These are phyloP conservation scores for Sinella curviseta DNA, from an alignment of 1,140 invertebrate species.

Conservation along the genomic window DNA sequence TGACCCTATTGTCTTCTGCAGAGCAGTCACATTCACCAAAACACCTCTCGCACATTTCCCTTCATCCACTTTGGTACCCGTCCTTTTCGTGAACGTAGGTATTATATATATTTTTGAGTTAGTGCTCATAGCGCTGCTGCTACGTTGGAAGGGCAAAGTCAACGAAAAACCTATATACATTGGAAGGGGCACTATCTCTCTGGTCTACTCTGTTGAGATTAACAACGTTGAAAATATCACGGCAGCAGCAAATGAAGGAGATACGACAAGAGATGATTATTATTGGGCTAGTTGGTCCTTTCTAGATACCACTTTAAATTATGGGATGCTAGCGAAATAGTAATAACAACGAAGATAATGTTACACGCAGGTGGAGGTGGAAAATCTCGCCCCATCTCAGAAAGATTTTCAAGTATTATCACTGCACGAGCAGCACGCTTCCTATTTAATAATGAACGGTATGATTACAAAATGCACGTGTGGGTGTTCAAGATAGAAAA, in stretches of 20 bases:
- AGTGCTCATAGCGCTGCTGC: no score
- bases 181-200: no score
- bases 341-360: background rate
- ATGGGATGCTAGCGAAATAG: background rate
- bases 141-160: no score
- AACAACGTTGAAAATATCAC: background rate
- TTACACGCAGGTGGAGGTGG: background rate
- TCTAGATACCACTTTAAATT: background rate
- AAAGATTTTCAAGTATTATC: no score
- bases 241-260: background rate
- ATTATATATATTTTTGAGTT: no score
- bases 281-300: background rate
- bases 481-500: background rate
- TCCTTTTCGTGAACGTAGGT: no score
- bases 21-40: background rate
- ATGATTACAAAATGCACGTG: background rate
- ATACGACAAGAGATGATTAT: background rate
- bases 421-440: no score
- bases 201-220: background rate
- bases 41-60: background rate
- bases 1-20: background rate
- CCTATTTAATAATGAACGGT: background rate
- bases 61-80: no score
- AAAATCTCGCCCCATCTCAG: no score
- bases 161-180: no score